phyloP scores from a whole-genome alignment of 2,113 vertebrate genomes.

The Panurus biarmicus region DNA sequence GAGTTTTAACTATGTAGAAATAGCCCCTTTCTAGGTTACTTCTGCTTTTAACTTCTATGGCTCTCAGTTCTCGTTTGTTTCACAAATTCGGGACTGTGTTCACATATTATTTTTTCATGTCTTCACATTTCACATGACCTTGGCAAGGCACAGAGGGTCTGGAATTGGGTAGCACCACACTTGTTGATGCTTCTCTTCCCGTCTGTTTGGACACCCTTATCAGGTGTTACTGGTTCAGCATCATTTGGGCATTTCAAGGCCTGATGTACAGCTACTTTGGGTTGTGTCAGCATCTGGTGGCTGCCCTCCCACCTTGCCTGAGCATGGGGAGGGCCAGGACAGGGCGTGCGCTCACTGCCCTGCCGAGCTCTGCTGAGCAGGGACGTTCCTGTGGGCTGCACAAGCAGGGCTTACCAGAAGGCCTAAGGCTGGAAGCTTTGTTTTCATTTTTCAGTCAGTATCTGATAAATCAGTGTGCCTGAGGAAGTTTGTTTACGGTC shows the following conservation, averaged over 20 bases:
- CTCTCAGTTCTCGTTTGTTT: not conserved
- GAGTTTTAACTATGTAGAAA: not conserved
- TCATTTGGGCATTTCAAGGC: not conserved
- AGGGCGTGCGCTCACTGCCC: accelerated
- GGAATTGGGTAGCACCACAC: not conserved
- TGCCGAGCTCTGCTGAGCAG: not conserved
- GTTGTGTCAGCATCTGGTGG: not conserved
- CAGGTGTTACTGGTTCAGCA: not conserved
- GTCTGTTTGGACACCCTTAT: not conserved
- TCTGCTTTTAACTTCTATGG: not conserved
- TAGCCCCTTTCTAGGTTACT: not conserved
- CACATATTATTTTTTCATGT: accelerated
- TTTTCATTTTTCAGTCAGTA: not conserved
- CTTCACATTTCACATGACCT: not conserved
- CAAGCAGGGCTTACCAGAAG: not conserved
- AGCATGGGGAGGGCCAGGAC: accelerated
- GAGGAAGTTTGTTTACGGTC: not conserved
- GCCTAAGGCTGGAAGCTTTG: not conserved
- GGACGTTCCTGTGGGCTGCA: not conserved
- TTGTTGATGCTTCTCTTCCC: not conserved
- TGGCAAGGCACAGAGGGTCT: not conserved
- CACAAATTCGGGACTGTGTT: not conserved
- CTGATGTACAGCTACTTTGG: not conserved
- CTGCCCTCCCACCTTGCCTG: not conserved
- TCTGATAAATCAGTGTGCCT: not conserved